Percentiles rank a stretch among this genome's conserved stretches.
These are phyloP conservation scores for Ispidina picta DNA, from an alignment of 2,797 vertebrate genomes.

Conservation along the genomic window DNA sequence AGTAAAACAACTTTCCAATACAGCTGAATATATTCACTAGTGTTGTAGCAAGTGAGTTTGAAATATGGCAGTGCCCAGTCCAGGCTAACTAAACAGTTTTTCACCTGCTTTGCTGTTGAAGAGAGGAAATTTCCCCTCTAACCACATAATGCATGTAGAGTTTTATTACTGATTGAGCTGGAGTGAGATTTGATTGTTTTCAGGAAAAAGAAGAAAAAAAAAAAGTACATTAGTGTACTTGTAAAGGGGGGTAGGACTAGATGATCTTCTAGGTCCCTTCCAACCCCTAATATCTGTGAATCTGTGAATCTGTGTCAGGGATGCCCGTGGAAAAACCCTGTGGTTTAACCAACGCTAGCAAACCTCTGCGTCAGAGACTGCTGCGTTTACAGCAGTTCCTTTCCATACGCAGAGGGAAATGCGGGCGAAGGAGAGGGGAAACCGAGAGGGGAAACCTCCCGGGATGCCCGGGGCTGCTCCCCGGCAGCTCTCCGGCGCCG, in stretches of 20 bases:
- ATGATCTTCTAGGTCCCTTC: too few species aligned
- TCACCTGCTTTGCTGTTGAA: background rate
- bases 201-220: background rate
- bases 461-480: background rate
- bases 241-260: too few species aligned
- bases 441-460: background rate
- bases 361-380: background rate
- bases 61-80: background rate
- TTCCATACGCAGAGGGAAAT: background rate
- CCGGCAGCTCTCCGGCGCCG: background rate
- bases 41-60: background rate
- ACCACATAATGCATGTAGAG: background rate
- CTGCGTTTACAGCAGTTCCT: background rate
- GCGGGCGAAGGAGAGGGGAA: too few species aligned
- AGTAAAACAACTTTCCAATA: background rate
- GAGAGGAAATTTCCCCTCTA: background rate
- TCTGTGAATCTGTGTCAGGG: background rate
- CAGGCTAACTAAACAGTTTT: background rate
- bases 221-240: background rate
- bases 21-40: background rate
- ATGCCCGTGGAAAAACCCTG: background rate
- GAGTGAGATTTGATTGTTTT: background rate
- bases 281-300: too few species aligned
- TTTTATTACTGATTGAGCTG: background rate
- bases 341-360: background rate